Evolutionary conservation across 1,140 invertebrate genomes (phyloP), one percentile per base, ranked within the genome.

Genomic region (Sitophilus oryzae): DNA sequence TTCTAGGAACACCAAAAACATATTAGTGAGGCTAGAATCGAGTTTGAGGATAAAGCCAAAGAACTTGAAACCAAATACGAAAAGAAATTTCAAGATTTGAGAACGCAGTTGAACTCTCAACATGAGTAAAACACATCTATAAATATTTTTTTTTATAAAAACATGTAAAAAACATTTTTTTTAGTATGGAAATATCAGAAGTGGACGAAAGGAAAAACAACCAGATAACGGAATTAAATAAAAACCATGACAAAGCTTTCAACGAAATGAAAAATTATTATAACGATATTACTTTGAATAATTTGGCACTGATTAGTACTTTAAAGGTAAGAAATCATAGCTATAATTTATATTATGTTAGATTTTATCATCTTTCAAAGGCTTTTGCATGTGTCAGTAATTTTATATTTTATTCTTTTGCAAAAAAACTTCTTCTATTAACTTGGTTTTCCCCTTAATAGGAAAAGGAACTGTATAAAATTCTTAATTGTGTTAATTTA

Each of bases 181-280:
- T 52, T 44, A 67, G 80, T 58, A 83, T 83, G 66, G 88, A 90
- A 75, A 80, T 93, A 66, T 79, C 84, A 36, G 89, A 94, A 76
- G 81, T 93, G 6, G 91, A 95, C 68, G 89, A 94, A 66, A 78
- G 89, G 40, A 95, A 94, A 72, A 93, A 93, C 70, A 81, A 82
- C 46, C 89, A 94, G 68, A 82, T 94, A 11, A 81, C 83, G 11
- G 82, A 84, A 15, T 69, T 96, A 43, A 88, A 89, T 56, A 82
- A 82, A 55, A 83, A 87, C 61, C 91, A 96, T 67, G 88, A 93
- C 55, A 83, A 84, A 63, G 84, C 88, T 0, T 91, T 93, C 67
- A 78, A 81, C 37, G 88, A 94, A 67, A 85, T 95, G 67, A 95
- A 93, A 72, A 88, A 88, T 69, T 96, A 94, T 74, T 96, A 94